phyloP scores from a whole-genome alignment of 1,140 invertebrate genomes.

The Hylyphantes graminicola region DNA sequence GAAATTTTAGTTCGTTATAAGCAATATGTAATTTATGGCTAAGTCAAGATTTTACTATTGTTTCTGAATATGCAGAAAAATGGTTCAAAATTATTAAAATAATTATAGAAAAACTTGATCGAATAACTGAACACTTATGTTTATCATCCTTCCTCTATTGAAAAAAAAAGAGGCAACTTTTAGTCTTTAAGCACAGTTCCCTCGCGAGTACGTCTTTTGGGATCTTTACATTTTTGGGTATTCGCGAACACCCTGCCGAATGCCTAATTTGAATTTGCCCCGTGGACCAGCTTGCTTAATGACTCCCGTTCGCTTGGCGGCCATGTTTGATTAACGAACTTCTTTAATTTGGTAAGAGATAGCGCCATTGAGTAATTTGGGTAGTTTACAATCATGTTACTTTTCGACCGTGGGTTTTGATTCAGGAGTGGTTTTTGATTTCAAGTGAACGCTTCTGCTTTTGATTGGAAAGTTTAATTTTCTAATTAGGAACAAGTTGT shows the following conservation, averaged over 20 bases:
- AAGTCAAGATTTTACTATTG: too few species aligned
- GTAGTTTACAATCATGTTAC: conserved; percentile 48
- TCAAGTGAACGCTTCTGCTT: too few species aligned
- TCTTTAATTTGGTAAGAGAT: conserved; percentile 52
- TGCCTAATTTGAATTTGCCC: conserved; percentile 54
- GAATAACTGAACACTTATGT: too few species aligned
- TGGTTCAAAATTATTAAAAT: too few species aligned
- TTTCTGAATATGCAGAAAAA: too few species aligned
- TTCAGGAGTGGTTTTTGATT: conserved; percentile 25
- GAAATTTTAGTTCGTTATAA: too few species aligned
- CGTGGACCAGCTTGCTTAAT: conserved; percentile 28
- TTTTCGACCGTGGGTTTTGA: conserved; percentile 2
- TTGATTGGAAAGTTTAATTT: too few species aligned
- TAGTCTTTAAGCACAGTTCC: conserved; percentile 19
- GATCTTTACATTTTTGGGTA: conserved; percentile 35
- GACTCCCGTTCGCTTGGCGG: conserved; percentile 18
- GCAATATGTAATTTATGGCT: too few species aligned
- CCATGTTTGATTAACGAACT: conserved; percentile 56
- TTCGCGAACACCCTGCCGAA: conserved; percentile 23
- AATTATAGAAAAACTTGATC: too few species aligned
- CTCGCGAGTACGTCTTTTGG: not conserved
- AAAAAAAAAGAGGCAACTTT: conserved; percentile 28
- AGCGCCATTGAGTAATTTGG: conserved; percentile 37
- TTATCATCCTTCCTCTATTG: not conserved
- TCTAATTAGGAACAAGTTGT: too few species aligned